Percentiles rank a stretch among this genome's conserved stretches.
phyloP scores from a whole-genome alignment of 2,888 invertebrate species.

The Chloromyia formosa region DNA sequence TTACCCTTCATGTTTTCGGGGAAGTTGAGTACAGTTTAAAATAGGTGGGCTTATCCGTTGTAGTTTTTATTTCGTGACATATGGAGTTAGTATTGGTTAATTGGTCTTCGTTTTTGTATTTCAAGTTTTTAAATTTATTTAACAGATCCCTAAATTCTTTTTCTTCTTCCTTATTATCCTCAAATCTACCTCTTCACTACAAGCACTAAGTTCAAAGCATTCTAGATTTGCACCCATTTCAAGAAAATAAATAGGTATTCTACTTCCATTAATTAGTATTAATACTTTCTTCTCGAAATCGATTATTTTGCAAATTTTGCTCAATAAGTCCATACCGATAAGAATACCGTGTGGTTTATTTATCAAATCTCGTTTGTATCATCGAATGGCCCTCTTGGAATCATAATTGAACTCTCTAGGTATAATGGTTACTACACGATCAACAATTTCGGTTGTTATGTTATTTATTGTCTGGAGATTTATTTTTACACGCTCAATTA shows the following conservation, averaged over 20 bases:
- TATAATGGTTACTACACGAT: background rate
- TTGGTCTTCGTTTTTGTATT: conserved; percentile 39
- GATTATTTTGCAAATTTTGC: background rate
- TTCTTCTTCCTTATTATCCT: conserved; percentile 14
- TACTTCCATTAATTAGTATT: background rate
- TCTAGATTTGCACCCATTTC: background rate
- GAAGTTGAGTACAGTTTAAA: conserved; percentile 33
- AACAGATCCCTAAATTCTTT: conserved; percentile 21
- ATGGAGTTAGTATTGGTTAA: conserved; percentile 39
- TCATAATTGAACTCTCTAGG: conserved; percentile 1
- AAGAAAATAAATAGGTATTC: background rate
- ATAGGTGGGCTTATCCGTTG: conserved; percentile 36
- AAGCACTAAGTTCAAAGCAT: background rate
- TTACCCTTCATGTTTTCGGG: conserved; percentile 42
- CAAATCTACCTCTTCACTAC: background rate
- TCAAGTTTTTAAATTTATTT: conserved; percentile 30
- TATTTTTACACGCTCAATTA: background rate
- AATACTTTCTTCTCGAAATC: background rate
- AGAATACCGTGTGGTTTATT: conserved; percentile 11
- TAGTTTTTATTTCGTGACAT: conserved; percentile 42
- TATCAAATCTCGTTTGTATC: background rate
- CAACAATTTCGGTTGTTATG: conserved; percentile 1
- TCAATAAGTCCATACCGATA: background rate
- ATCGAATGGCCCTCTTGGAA: background rate
- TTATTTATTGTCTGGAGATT: conserved; percentile 3